These are phyloP conservation scores for Drosophila bipectinata DNA, from an alignment of 1,140 invertebrate genomes.

Conservation along the genomic window DNA sequence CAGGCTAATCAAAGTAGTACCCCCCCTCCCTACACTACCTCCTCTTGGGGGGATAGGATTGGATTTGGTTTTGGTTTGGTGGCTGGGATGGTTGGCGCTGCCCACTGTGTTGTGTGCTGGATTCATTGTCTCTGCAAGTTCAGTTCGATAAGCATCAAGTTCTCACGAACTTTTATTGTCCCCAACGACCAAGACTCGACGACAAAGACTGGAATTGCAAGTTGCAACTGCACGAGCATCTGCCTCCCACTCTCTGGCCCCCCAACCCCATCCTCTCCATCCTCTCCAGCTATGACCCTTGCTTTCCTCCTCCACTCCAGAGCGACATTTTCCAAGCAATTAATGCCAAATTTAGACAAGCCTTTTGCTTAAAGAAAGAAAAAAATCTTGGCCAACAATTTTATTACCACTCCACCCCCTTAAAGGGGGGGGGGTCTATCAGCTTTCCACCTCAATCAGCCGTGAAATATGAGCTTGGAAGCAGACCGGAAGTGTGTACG, in stretches of 20 bases:
- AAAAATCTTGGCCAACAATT: slow-evolving; percentile 2
- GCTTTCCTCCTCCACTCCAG: not conserved
- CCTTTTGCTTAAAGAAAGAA: slow-evolving; percentile 1
- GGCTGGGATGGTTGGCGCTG: slow-evolving; percentile 27
- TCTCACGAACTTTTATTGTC: slow-evolving; percentile 82
- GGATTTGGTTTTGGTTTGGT: not conserved
- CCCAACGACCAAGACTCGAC: slow-evolving; percentile 35
- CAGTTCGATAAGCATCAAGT: slow-evolving; percentile 77
- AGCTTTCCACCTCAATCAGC: slow-evolving; percentile 40
- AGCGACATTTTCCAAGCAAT: slow-evolving; percentile 62
- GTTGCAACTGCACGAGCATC: slow-evolving; percentile 48
- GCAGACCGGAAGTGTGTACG: slow-evolving; percentile 38
- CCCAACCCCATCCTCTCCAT: not conserved
- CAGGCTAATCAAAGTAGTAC: slow-evolving; percentile 42
- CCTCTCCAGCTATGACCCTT: not conserved
- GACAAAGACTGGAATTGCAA: slow-evolving; percentile 21
- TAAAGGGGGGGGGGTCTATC: no score
- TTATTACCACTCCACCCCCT: not conserved
- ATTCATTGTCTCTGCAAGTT: slow-evolving; percentile 57
- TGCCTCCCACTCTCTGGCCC: not conserved
- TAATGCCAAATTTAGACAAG: slow-evolving; percentile 66
- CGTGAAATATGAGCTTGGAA: slow-evolving; percentile 65
- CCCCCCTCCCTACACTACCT: not conserved
- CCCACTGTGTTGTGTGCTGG: slow-evolving; percentile 35
- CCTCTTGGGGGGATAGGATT: not conserved